These are phyloP conservation scores for Hirtodrosophila trivittata DNA, from an alignment of 2,888 invertebrate genomes.

Conservation along the genomic window DNA sequence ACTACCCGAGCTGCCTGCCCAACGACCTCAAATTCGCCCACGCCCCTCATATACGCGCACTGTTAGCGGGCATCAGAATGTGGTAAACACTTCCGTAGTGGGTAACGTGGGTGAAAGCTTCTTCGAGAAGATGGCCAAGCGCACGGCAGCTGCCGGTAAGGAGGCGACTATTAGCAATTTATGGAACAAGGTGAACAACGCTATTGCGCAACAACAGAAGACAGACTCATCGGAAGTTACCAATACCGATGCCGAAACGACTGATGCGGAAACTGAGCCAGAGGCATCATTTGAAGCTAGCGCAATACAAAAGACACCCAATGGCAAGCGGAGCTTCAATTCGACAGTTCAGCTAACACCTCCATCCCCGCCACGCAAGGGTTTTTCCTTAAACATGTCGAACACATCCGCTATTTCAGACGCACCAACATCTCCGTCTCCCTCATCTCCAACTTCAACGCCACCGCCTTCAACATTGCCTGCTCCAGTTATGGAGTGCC, in stretches of 20 bases:
- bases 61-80: constrained; percentile 46
- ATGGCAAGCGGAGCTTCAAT: constrained; percentile 56
- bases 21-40: constrained; percentile 81
- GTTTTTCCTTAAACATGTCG: constrained; percentile 28
- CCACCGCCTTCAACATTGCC: constrained; percentile 14
- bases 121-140: constrained; percentile 81
- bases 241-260: neutral
- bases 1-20: constrained; percentile 81
- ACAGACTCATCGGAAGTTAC: constrained; percentile 33
- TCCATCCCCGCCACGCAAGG: constrained; percentile 55
- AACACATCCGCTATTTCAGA: constrained; percentile 40
- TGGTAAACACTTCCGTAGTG: constrained; percentile 35
- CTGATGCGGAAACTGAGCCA: neutral
- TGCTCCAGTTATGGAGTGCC: constrained; percentile 46
- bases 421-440: constrained; percentile 1
- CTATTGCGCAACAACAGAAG: constrained; percentile 60
- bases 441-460: neutral
- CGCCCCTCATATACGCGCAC: constrained; percentile 67
- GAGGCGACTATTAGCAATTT: constrained; percentile 72
- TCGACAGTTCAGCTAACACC: constrained; percentile 36
- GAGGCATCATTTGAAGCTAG: constrained; percentile 8
- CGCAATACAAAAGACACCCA: constrained; percentile 42
- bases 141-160: constrained; percentile 67
- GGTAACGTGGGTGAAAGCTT: constrained; percentile 71
- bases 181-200: constrained; percentile 79